A percentile compares a stretch with the other conserved stretches of the same genome.
These are phyloP conservation scores for Dasypogon diadema DNA, from an alignment of 2,888 invertebrate species.

Conservation along the genomic window DNA sequence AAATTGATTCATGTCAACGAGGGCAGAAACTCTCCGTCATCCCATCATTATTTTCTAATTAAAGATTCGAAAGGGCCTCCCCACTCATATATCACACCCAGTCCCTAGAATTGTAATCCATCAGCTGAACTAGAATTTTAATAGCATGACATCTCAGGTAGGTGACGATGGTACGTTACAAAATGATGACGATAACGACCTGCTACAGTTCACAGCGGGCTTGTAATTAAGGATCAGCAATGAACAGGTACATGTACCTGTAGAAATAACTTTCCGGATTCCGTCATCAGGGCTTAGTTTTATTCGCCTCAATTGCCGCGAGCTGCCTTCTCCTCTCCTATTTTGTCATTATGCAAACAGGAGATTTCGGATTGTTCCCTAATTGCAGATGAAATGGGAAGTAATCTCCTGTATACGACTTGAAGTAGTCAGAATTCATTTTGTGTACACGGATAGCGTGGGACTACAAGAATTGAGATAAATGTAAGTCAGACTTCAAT, in stretches of 20 bases:
- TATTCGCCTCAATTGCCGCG: neutral
- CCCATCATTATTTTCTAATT: conserved; percentile 45
- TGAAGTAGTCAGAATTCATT: conserved; percentile 1
- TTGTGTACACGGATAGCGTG: neutral
- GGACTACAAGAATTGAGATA: neutral
- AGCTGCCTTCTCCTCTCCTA: neutral
- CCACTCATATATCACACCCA: conserved; percentile 39
- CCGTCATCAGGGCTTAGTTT: neutral
- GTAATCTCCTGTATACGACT: conserved; percentile 11
- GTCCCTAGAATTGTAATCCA: conserved; percentile 33
- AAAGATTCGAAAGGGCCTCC: conserved; percentile 41
- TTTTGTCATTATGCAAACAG: conserved; percentile 42
- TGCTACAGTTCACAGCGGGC: conserved; percentile 14
- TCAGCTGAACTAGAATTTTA: conserved; percentile 47
- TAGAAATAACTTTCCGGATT: neutral
- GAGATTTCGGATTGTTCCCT: conserved; percentile 34
- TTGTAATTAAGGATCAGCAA: conserved; percentile 13
- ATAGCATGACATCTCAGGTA: conserved; percentile 40
- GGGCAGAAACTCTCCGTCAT: conserved; percentile 41
- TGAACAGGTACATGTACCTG: neutral
- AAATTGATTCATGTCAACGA: conserved; percentile 45
- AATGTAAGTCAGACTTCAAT: neutral
- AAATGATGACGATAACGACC: conserved; percentile 14
- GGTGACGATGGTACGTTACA: conserved; percentile 33
- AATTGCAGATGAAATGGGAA: conserved; percentile 43